These are phyloP conservation scores for Hycleus phaleratus DNA, from an alignment of 1,140 invertebrate species.

Conservation along the genomic window DNA sequence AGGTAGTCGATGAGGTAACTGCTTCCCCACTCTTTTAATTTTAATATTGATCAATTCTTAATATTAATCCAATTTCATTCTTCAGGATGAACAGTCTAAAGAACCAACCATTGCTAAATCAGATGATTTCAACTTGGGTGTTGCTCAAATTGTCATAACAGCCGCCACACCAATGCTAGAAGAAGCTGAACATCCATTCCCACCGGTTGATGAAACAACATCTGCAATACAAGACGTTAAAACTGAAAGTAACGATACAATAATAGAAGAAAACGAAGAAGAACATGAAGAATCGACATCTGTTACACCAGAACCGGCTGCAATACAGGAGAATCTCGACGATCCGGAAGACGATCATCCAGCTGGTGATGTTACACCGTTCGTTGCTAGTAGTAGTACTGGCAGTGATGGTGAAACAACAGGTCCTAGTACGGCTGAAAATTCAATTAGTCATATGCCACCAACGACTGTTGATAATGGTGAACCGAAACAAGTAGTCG, in stretches of 20 bases:
- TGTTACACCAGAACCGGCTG: neutral
- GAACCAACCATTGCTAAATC: neutral
- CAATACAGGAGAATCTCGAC: slow-evolving; percentile 26
- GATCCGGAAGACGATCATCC: slow-evolving; percentile 37
- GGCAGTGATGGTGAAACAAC: slow-evolving; percentile 53
- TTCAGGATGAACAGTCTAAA: neutral
- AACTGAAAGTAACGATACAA: slow-evolving; percentile 6
- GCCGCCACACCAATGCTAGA: slow-evolving; percentile 82
- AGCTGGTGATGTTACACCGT: slow-evolving; percentile 48
- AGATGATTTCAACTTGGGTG: slow-evolving; percentile 53
- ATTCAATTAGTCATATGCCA: slow-evolving; percentile 45
- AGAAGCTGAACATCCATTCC: slow-evolving; percentile 62
- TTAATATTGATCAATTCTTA: neutral
- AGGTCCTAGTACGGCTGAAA: slow-evolving; percentile 53
- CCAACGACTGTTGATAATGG: slow-evolving; percentile 29
- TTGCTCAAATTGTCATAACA: slow-evolving; percentile 80
- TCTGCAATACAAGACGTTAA: neutral
- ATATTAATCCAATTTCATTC: neutral
- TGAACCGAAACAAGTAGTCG: slow-evolving; percentile 59
- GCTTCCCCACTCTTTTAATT: neutral
- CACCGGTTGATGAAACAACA: slow-evolving; percentile 43
- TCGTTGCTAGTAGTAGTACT: slow-evolving; percentile 51
- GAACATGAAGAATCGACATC: slow-evolving; percentile 32
- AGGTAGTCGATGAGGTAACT: slow-evolving; percentile 37
- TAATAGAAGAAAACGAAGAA: slow-evolving; percentile 30